phyloP scores from a whole-genome alignment of 2,888 invertebrate genomes.

The Papilio protenor region DNA sequence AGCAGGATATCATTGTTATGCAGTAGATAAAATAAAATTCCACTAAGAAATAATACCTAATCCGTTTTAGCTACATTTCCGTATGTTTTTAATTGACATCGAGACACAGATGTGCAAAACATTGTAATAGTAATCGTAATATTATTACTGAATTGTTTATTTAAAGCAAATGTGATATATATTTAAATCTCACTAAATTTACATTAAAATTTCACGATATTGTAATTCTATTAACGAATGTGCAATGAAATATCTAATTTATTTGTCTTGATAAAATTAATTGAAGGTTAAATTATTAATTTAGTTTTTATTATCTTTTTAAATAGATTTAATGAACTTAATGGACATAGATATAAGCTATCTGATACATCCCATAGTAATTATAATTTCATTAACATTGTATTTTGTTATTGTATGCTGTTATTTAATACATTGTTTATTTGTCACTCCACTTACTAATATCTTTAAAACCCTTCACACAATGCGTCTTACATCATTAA shows the following conservation, averaged over 20 bases:
- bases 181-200: not conserved
- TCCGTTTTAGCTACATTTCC: constrained; percentile 10
- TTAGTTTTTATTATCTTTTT: not conserved
- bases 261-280: not conserved
- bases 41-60: not conserved
- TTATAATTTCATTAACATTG: not conserved
- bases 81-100: not conserved
- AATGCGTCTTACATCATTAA: constrained; percentile 24
- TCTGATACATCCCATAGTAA: not conserved
- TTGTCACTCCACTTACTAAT: not conserved
- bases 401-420: not conserved
- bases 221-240: not conserved
- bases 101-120: constrained; percentile 7
- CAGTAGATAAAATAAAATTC: constrained; percentile 1
- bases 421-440: not conserved
- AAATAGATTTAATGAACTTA: not conserved
- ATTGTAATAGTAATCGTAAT: not conserved
- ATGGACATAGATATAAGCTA: not conserved
- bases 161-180: not conserved
- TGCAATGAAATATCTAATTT: not conserved
- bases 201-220: not conserved
- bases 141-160: constrained; percentile 5
- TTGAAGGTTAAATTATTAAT: not conserved
- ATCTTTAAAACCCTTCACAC: not conserved
- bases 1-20: constrained; percentile 8